Evolutionary conservation across 2,797 vertebrate genomes (phyloP).

Genomic region (Atherinosoma microstoma): DNA sequence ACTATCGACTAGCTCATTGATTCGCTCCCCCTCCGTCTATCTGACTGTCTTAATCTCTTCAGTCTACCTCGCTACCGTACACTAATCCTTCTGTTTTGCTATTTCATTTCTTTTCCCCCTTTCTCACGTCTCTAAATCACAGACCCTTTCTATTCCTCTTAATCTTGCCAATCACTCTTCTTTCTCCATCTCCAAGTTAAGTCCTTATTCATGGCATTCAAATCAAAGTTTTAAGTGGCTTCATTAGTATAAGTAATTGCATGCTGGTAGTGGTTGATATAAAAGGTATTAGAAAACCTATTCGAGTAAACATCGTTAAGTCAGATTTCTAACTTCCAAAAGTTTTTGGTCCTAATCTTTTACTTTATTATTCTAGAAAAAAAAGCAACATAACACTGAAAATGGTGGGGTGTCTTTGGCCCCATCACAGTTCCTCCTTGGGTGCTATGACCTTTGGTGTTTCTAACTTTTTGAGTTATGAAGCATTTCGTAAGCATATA

Average conservation of each 20-base stretch:
- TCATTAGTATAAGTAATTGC: constrained; percentile 47
- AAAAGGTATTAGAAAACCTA: background rate
- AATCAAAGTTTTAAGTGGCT: constrained; percentile 34
- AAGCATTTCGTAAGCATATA: too few species aligned
- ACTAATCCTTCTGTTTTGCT: constrained; percentile 62
- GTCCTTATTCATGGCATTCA: constrained; percentile 7
- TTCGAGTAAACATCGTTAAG: background rate
- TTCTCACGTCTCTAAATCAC: constrained; percentile 44
- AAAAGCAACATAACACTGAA: background rate
- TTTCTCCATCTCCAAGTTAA: constrained; percentile 21
- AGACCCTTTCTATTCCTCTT: constrained; percentile 14
- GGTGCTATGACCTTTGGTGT: too few species aligned
- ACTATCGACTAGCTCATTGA: constrained; percentile 68
- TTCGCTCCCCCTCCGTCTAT: constrained; percentile 47
- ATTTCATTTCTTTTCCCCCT: constrained; percentile 36
- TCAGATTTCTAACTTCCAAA: background rate
- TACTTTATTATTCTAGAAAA: background rate
- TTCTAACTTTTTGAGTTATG: too few species aligned
- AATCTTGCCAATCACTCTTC: constrained; percentile 9
- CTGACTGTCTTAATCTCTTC: constrained; percentile 66
- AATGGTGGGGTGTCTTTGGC: too few species aligned
- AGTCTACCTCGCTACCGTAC: constrained; percentile 62
- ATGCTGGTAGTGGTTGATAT: background rate
- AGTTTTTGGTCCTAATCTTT: background rate
- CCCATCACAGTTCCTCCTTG: too few species aligned